These are phyloP conservation scores for Physeter macrocephalus DNA, from an alignment of 2,113 vertebrate genomes.

Conservation along the genomic window DNA sequence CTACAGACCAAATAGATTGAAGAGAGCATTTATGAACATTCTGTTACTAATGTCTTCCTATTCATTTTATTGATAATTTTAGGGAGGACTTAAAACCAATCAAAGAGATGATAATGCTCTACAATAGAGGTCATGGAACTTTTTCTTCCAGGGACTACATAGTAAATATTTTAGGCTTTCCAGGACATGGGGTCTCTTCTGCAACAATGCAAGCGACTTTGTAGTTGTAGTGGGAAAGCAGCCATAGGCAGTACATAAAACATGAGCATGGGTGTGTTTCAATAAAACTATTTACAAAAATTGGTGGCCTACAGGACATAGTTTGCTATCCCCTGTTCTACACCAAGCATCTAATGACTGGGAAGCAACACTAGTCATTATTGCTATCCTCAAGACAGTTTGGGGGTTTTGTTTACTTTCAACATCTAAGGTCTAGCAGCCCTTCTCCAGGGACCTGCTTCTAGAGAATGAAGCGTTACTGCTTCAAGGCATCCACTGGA, in stretches of 20 bases:
- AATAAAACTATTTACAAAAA: background rate
- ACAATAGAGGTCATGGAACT: background rate
- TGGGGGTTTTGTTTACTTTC: background rate
- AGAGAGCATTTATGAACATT: background rate
- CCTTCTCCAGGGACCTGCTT: background rate
- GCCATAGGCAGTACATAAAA: background rate
- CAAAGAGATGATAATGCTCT: background rate
- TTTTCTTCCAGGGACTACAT: background rate
- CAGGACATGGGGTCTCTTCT: background rate
- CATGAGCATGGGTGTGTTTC: background rate
- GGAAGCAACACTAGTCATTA: background rate
- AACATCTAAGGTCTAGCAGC: background rate
- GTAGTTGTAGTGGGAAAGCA: background rate
- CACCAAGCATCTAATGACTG: background rate
- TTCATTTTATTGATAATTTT: background rate
- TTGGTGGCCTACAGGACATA: background rate
- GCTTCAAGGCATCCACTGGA: background rate
- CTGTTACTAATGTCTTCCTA: background rate
- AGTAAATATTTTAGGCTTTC: background rate
- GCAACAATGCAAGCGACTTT: background rate
- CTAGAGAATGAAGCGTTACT: background rate
- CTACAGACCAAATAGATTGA: background rate
- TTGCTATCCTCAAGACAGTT: background rate
- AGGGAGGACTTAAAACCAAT: background rate
- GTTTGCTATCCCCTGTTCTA: background rate